Evolutionary conservation across 2,113 vertebrate genomes (phyloP).

Genomic region (Dolichotis patagonum): DNA sequence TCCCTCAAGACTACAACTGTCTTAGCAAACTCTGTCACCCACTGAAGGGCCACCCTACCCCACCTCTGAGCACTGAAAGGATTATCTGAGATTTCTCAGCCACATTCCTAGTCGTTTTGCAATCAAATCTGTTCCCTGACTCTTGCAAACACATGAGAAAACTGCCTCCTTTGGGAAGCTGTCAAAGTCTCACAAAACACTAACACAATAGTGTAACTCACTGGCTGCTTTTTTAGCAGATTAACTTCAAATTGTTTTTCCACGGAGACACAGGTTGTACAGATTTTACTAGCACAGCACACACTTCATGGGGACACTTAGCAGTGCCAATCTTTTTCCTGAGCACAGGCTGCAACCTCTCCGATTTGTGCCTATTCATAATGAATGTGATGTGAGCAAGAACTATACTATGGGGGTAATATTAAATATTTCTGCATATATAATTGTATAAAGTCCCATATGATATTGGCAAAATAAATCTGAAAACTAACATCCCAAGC

Average conservation of each 20-base stretch:
- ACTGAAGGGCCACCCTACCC: not conserved
- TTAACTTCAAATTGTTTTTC: conserved; percentile 20
- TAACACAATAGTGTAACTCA: not conserved
- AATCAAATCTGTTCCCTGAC: not conserved
- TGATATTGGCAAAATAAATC: not conserved
- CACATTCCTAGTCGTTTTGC: not conserved
- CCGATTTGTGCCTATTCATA: not conserved
- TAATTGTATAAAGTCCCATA: not conserved
- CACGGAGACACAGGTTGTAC: not conserved
- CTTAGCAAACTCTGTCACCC: not conserved
- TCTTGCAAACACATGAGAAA: not conserved
- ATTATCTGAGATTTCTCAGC: conserved; percentile 3
- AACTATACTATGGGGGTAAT: not conserved
- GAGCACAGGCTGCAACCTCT: not conserved
- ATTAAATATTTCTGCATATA: not conserved
- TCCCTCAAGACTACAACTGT: not conserved
- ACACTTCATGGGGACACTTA: not conserved
- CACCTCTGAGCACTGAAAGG: not conserved
- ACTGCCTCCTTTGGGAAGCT: not conserved
- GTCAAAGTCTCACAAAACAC: not conserved
- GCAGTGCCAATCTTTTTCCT: not conserved
- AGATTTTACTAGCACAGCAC: not conserved
- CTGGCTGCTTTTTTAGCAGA: not conserved
- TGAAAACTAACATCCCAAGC: not conserved
- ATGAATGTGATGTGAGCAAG: not conserved